These are phyloP conservation scores for Canis aureus DNA, from an alignment of 2,113 vertebrate species.

Conservation along the genomic window DNA sequence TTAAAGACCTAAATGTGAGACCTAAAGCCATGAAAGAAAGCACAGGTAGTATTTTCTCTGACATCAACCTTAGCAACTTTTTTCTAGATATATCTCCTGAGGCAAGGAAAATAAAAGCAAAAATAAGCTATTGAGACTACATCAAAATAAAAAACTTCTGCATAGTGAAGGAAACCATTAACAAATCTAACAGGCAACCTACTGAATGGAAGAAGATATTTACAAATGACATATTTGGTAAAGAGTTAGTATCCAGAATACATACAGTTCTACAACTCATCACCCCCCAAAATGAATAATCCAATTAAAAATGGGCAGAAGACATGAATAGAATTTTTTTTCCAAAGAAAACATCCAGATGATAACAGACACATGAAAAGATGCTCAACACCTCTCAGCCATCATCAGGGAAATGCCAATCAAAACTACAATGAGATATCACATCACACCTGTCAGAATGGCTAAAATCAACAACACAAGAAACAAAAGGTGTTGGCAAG, in stretches of 20 bases:
- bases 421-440: neutral
- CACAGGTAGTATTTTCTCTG: neutral
- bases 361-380: neutral
- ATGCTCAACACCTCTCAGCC: neutral
- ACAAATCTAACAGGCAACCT: neutral
- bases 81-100: neutral
- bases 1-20: neutral
- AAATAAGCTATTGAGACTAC: neutral
- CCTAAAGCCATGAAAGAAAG: neutral
- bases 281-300: neutral
- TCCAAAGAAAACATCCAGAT: neutral
- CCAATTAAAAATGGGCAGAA: neutral
- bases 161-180: neutral
- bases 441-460: neutral
- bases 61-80: neutral
- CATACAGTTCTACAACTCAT: neutral
- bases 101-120: neutral
- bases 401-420: neutral
- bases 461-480: neutral
- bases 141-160: neutral
- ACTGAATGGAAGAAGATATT: neutral
- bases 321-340: neutral
- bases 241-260: neutral
- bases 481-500: neutral
- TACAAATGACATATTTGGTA: neutral